Conservation (phyloP, 64 coral and sea anemone species). For the Pachyseris speciosa region DNA sequence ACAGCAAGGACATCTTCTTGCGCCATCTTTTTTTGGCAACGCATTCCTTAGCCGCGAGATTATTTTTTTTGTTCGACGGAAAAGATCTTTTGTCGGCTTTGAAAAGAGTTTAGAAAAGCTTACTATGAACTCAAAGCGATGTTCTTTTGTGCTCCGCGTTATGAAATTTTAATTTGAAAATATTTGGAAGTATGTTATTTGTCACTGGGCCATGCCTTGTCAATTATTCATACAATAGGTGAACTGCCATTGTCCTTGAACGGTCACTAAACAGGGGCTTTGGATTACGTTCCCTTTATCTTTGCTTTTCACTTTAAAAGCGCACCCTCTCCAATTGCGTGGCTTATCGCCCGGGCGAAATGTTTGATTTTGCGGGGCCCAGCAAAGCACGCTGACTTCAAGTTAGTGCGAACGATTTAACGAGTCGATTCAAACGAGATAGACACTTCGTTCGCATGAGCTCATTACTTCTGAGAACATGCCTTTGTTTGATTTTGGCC, state of each 20-base stretch:
- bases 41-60: background rate
- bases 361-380: constrained; percentile 1
- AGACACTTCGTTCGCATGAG: constrained; percentile 33
- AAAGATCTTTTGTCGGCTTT: background rate
- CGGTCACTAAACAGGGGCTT: background rate
- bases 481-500: constrained; percentile 52
- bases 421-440: constrained; percentile 13
- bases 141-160: constrained; percentile 29
- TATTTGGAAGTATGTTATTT: constrained; percentile 82
- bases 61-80: background rate
- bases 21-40: background rate
- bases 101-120: constrained; percentile 8
- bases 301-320: background rate
- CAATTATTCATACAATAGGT: constrained; percentile 90
- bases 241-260: constrained; percentile 50
- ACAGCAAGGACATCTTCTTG: background rate
- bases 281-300: constrained; percentile 8
- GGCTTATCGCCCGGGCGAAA: background rate
- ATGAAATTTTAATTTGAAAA: constrained; percentile 75
- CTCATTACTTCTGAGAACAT: constrained; percentile 38
- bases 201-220: constrained; percentile 72
- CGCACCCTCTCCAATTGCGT: background rate
- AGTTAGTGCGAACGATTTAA: constrained; percentile 43
- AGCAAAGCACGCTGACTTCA: background rate
- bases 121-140: constrained; percentile 17